Evolutionary conservation across 1,140 invertebrate genomes (phyloP).

Genomic region (Bombus terrestris): DNA sequence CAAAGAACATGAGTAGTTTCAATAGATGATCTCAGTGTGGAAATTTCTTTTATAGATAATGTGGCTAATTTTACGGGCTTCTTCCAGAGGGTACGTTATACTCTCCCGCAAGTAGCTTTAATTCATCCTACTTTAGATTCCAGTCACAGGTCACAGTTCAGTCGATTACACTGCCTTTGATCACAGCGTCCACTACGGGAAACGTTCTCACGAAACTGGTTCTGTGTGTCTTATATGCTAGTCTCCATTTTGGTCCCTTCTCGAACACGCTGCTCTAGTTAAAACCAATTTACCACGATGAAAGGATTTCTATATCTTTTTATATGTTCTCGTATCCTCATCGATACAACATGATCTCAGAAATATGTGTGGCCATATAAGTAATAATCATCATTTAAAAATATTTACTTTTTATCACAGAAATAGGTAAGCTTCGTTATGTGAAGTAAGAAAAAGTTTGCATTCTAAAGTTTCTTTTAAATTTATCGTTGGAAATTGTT

Average conservation of each 20-base stretch:
- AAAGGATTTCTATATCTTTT: conserved; percentile 14
- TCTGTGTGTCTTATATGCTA: conserved; percentile 33
- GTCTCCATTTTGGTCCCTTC: conserved; percentile 41
- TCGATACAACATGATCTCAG: background rate
- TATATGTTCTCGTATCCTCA: no score
- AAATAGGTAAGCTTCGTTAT: no score
- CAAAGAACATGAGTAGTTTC: background rate
- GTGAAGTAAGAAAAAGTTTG: background rate
- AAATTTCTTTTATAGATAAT: conserved; percentile 13
- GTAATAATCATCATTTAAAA: background rate
- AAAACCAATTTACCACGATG: conserved; percentile 53
- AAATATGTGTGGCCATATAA: background rate
- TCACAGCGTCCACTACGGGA: conserved; percentile 52
- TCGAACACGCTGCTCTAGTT: conserved; percentile 47
- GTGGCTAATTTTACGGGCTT: conserved; percentile 1
- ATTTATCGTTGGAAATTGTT: no score
- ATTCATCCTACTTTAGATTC: conserved; percentile 57
- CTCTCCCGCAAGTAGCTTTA: conserved; percentile 27
- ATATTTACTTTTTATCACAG: background rate
- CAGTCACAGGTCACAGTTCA: conserved; percentile 59
- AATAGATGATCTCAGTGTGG: background rate
- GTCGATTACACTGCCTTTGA: conserved; percentile 71
- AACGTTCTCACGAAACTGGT: conserved; percentile 63
- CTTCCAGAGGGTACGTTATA: conserved; percentile 23
- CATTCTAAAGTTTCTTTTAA: background rate